phyloP scores from a whole-genome alignment of 2,113 vertebrate genomes.

The Perca schrenkii region DNA sequence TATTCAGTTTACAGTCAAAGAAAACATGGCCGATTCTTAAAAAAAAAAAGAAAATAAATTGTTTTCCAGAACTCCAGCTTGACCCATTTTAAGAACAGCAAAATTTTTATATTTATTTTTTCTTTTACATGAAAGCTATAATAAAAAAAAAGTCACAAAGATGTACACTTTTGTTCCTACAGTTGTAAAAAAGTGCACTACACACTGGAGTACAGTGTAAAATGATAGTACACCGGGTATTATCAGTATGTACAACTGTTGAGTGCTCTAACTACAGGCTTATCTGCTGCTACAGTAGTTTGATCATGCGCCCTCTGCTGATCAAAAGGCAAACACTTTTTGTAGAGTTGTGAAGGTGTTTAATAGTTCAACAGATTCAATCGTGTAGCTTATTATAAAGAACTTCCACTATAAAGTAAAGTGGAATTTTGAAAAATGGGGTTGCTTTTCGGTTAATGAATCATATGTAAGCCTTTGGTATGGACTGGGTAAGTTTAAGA shows the following conservation, averaged over 20 bases:
- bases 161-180: background rate
- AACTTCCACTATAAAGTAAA: no score
- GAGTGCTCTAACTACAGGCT: background rate
- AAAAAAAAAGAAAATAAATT: no score
- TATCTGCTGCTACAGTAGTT: background rate
- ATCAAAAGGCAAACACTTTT: background rate
- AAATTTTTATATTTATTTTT: background rate
- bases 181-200: background rate
- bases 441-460: background rate
- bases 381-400: no score
- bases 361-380: no score
- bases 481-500: background rate
- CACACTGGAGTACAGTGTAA: conserved; percentile 1
- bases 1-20: no score
- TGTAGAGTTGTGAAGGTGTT: background rate
- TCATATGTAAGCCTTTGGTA: background rate
- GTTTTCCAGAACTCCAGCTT: background rate
- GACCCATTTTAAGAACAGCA: background rate
- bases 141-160: background rate
- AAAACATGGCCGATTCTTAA: no score
- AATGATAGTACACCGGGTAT: background rate
- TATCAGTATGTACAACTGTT: conserved; percentile 20
- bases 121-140: background rate
- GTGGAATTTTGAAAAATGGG: background rate
- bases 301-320: conserved; percentile 34